Evolutionary conservation across 2,797 vertebrate species (phyloP).

Genomic region (Glossophaga mutica): DNA sequence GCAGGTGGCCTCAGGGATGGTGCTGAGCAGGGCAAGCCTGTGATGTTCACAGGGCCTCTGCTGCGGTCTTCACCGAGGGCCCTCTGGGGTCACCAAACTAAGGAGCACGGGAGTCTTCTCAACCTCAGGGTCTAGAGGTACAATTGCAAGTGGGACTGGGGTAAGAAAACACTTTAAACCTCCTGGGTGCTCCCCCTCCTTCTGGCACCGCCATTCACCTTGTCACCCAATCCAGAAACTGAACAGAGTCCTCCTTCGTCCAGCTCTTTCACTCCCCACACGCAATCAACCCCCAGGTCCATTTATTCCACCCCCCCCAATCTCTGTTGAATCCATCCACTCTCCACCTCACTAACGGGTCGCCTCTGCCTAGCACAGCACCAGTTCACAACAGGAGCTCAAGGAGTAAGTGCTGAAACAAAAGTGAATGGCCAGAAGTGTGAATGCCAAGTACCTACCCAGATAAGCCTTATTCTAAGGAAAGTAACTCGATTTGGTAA

Average conservation of each 20-base stretch:
- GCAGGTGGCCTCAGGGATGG: neutral
- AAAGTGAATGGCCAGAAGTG: neutral
- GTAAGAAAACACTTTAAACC: neutral
- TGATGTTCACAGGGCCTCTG: fast-evolving
- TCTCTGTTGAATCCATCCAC: neutral
- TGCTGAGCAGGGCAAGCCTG: neutral
- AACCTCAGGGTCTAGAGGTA: neutral
- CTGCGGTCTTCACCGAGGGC: neutral
- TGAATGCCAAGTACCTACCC: neutral
- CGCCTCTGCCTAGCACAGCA: neutral
- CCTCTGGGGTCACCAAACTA: neutral
- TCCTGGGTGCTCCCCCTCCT: neutral
- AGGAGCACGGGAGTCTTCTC: neutral
- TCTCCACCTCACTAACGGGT: neutral
- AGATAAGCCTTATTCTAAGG: neutral
- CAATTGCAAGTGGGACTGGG: neutral
- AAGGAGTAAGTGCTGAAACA: neutral
- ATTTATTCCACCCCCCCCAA: neutral
- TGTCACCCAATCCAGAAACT: neutral
- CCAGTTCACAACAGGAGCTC: neutral
- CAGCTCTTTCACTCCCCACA: fast-evolving
- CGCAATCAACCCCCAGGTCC: neutral
- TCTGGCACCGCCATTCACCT: neutral
- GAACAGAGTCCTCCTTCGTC: neutral
- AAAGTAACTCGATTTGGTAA: neutral